These are phyloP conservation scores for Jacana jacana DNA, from an alignment of 2,113 vertebrate species.

Conservation along the genomic window DNA sequence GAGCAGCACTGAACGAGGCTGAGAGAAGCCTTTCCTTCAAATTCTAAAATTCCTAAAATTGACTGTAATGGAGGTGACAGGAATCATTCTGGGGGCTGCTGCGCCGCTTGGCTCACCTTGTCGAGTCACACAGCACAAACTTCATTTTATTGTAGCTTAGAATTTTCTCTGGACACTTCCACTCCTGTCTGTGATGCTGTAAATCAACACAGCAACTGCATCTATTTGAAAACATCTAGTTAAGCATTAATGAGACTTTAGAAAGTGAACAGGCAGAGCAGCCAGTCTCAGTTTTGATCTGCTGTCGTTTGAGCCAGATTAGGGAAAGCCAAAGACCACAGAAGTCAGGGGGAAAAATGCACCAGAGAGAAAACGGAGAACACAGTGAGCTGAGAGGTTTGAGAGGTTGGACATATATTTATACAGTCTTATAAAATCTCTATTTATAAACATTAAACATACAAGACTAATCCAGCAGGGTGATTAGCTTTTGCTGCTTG, in stretches of 20 bases:
- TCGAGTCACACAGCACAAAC: not conserved
- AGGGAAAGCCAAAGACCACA: not conserved
- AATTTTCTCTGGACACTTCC: not conserved
- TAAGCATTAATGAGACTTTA: not conserved
- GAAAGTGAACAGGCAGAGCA: not conserved
- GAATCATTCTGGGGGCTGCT: not conserved
- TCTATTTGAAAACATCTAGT: not conserved
- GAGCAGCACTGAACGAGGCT: not conserved
- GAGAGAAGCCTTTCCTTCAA: not conserved
- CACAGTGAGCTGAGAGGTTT: rapidly evolving
- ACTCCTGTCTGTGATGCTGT: not conserved
- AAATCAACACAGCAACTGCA: not conserved
- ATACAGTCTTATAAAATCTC: not conserved
- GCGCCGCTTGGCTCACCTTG: not conserved
- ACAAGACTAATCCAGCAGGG: not conserved
- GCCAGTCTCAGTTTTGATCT: not conserved
- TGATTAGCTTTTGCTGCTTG: not conserved
- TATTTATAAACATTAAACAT: not conserved
- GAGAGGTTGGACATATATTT: not conserved
- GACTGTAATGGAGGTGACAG: not conserved
- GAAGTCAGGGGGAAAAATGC: not conserved
- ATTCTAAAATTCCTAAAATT: not conserved
- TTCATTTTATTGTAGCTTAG: not conserved
- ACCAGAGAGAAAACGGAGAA: too few species aligned
- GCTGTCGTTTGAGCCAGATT: not conserved